These are phyloP conservation scores for Rhagologus leucostigma DNA, from an alignment of 2,113 vertebrate genomes.

Conservation along the genomic window DNA sequence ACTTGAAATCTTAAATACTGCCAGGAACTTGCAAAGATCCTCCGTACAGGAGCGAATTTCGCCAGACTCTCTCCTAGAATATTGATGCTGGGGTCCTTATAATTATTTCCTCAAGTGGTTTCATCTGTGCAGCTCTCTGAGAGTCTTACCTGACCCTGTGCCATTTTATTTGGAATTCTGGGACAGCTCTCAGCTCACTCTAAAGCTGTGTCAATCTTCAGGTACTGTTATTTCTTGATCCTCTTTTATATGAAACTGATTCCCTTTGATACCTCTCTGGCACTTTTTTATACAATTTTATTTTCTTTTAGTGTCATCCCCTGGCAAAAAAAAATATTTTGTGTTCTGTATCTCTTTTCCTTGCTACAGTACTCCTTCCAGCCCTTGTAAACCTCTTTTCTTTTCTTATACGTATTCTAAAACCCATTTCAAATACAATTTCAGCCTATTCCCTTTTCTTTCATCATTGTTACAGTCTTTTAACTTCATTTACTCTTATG, in stretches of 20 bases:
- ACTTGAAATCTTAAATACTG: not conserved
- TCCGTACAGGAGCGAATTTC: not conserved
- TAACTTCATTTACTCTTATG: not conserved
- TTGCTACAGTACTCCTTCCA: not conserved
- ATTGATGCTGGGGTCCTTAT: not conserved
- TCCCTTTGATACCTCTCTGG: slow-evolving; percentile 31
- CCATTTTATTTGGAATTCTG: slow-evolving; percentile 27
- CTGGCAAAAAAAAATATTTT: not conserved
- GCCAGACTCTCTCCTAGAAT: not conserved
- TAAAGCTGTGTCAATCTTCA: slow-evolving; percentile 56
- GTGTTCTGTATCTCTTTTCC: not conserved
- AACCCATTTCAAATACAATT: not conserved
- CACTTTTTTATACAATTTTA: slow-evolving; percentile 12
- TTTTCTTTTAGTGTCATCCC: slow-evolving; percentile 36
- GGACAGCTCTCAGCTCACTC: slow-evolving; percentile 20
- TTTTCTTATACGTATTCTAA: not conserved
- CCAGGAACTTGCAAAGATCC: not conserved
- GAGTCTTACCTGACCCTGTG: not conserved
- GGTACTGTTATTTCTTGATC: slow-evolving; percentile 49
- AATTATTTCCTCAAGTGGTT: slow-evolving; percentile 15
- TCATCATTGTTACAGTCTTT: not conserved
- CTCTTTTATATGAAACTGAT: slow-evolving; percentile 54
- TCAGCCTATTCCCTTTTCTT: not conserved
- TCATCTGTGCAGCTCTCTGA: not conserved
- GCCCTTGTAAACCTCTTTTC: not conserved